Evolutionary conservation across 2,113 vertebrate genomes (phyloP).

Genomic region (Xenopus laevis): DNA sequence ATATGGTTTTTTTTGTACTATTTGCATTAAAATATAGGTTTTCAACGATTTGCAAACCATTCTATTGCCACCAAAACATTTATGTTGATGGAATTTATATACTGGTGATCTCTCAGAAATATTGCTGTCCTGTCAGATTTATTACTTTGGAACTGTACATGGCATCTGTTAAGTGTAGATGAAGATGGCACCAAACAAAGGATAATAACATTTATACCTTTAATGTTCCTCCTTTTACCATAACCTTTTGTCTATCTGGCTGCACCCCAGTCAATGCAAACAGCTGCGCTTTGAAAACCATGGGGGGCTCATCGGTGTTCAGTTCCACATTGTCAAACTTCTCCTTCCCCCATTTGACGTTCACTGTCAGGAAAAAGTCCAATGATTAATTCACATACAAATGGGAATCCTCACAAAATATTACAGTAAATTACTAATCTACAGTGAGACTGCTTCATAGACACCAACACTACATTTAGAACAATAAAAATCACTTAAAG

Average conservation of each 20-base stretch:
- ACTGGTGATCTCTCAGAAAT: no score
- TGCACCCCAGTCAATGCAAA: conserved; percentile 95
- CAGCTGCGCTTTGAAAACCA: conserved; percentile 98
- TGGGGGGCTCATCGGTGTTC: conserved; percentile 95
- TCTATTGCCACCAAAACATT: no score
- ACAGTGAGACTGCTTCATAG: background rate
- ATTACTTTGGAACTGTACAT: no score
- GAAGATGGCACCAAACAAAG: no score
- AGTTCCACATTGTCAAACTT: conserved; percentile 94
- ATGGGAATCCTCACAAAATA: background rate
- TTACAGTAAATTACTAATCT: background rate
- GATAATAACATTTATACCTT: conserved; percentile 71
- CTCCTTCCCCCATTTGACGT: conserved; percentile 99
- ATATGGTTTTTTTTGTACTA: no score
- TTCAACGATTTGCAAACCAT: no score
- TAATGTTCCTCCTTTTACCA: conserved; percentile 96
- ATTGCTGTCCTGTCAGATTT: no score
- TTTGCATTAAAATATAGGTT: no score
- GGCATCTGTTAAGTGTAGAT: no score
- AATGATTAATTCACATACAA: background rate
- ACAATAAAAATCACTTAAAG: no score
- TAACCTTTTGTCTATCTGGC: conserved; percentile 95
- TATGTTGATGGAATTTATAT: no score
- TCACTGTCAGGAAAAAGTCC: conserved; percentile 69
- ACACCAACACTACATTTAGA: no score